Percentiles rank a stretch among this genome's conserved stretches.
phyloP scores from a whole-genome alignment of 2,113 vertebrate species.

The Thinocorus orbignyianus region DNA sequence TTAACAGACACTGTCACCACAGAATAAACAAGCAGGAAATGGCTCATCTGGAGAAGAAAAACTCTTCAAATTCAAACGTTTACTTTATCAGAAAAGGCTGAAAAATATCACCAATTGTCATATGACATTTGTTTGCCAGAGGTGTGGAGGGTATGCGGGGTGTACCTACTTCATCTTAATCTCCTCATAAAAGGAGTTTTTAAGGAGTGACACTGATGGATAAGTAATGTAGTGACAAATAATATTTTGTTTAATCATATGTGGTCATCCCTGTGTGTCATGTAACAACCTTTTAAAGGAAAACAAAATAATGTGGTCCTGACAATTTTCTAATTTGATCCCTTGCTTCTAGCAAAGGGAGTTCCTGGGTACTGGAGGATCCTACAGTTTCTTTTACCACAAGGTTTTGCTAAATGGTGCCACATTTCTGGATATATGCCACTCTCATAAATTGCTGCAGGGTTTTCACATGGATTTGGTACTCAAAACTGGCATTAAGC shows the following conservation, averaged over 20 bases:
- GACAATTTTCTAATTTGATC: not conserved
- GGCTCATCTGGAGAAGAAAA: not conserved
- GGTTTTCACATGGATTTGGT: not conserved
- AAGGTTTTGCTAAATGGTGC: not conserved
- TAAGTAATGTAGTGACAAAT: not conserved
- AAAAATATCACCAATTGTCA: not conserved
- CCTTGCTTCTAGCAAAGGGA: not conserved
- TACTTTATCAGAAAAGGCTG: not conserved
- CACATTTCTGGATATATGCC: not conserved
- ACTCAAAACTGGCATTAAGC: not conserved
- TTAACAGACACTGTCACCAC: not conserved
- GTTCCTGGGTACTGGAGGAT: not conserved
- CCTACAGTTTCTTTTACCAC: not conserved
- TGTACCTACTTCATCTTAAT: not conserved
- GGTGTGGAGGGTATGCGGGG: fast-evolving
- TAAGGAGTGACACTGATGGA: not conserved
- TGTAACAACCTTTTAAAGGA: not conserved
- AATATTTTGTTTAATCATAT: not conserved
- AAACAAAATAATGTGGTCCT: not conserved
- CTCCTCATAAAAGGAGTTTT: not conserved
- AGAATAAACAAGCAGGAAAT: not conserved
- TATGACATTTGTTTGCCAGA: not conserved
- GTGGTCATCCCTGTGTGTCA: not conserved
- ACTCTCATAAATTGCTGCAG: not conserved
- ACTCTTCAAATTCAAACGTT: not conserved